phyloP scores from a whole-genome alignment of 2,113 vertebrate genomes.

The Grantiella picta region DNA sequence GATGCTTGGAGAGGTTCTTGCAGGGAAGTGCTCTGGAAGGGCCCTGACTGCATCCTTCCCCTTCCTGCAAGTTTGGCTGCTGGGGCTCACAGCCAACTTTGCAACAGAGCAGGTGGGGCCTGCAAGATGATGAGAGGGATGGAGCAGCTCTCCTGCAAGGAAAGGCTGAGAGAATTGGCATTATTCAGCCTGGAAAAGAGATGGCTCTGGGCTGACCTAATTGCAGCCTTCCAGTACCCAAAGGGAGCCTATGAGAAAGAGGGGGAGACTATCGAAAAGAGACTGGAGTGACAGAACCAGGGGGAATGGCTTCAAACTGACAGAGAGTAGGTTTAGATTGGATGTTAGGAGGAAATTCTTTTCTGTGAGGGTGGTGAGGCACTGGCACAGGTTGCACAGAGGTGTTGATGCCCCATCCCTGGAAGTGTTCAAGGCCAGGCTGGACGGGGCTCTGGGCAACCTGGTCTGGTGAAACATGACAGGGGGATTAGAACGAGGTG shows the following conservation, averaged over 20 bases:
- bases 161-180: background rate
- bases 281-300: background rate
- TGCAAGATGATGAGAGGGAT: background rate
- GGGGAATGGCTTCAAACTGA: no score
- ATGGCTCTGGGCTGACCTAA: background rate
- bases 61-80: background rate
- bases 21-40: background rate
- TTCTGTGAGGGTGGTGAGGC: background rate
- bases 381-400: background rate
- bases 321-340: background rate
- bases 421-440: background rate
- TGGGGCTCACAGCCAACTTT: background rate
- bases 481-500: background rate
- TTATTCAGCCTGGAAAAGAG: background rate
- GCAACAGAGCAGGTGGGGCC: background rate
- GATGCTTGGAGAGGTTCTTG: background rate
- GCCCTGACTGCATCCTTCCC: background rate
- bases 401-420: background rate
- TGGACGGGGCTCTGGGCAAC: background rate
- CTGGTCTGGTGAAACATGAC: background rate
- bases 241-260: background rate
- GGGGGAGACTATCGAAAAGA: background rate
- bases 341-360: background rate
- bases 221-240: background rate
- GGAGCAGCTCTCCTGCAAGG: background rate